Percentiles rank a stretch among this genome's conserved stretches.
Evolutionary conservation across 2,113 vertebrate species (phyloP).

Genomic region (Ctenomys sociabilis): DNA sequence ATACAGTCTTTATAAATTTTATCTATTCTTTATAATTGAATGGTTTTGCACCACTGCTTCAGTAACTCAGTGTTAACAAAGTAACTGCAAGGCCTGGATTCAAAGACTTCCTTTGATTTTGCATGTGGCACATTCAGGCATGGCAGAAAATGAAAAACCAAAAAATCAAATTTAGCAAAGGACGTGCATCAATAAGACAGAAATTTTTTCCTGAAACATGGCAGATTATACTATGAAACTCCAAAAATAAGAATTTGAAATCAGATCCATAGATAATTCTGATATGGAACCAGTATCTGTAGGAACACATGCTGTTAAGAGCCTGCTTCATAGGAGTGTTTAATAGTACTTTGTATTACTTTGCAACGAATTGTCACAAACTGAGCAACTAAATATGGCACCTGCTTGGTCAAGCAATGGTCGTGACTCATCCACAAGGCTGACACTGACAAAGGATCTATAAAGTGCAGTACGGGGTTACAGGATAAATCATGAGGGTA

Average conservation of each 20-base stretch:
- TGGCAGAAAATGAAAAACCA: background rate
- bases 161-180: background rate
- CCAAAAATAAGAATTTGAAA: background rate
- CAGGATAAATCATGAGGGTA: no score
- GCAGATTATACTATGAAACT: background rate
- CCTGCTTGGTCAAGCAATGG: no score
- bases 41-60: background rate
- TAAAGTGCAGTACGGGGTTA: no score
- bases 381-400: background rate
- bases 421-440: no score
- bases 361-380: background rate
- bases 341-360: background rate
- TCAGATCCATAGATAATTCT: background rate
- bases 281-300: background rate
- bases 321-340: background rate
- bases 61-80: background rate
- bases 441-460: no score
- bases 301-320: background rate
- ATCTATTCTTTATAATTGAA: background rate
- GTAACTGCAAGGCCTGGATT: background rate
- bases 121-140: background rate
- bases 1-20: background rate
- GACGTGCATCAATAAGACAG: background rate
- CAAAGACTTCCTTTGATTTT: constrained; percentile 15
- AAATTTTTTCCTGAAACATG: background rate